A percentile compares a stretch with the other conserved stretches of the same genome.
phyloP scores from a whole-genome alignment of 2,797 vertebrate genomes.

The Rhabdophis nuchalis region DNA sequence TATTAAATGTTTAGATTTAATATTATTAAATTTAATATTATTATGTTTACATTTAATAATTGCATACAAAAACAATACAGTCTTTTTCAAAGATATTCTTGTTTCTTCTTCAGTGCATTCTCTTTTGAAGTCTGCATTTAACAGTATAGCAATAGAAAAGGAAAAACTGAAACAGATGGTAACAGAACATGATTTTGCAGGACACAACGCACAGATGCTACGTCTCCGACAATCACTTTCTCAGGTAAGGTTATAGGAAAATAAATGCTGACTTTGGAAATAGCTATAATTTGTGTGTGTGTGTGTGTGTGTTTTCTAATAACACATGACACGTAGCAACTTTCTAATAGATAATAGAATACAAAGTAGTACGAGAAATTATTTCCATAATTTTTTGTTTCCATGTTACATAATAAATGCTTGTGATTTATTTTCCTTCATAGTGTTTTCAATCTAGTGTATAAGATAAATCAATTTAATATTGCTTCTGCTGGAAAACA shows the following conservation, averaged over 20 bases:
- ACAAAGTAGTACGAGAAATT: neutral
- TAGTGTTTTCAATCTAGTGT: neutral
- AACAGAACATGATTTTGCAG: slow-evolving; percentile 87
- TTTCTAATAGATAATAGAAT: neutral
- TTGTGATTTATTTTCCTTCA: neutral
- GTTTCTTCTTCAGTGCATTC: slow-evolving; percentile 82
- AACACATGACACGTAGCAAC: neutral
- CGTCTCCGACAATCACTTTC: slow-evolving; percentile 94
- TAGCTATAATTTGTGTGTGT: neutral
- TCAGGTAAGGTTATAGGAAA: slow-evolving; percentile 78
- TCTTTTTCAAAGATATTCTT: neutral
- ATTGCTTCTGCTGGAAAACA: neutral
- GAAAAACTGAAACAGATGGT: slow-evolving; percentile 97
- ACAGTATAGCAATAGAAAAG: slow-evolving; percentile 98
- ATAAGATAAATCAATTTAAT: neutral
- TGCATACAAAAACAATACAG: slow-evolving; percentile 8
- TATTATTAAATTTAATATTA: neutral
- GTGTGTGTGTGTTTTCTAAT: neutral
- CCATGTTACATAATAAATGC: neutral
- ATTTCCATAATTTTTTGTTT: neutral
- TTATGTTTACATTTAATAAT: neutral
- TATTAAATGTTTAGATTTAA: too few species aligned
- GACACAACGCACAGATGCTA: slow-evolving; percentile 85
- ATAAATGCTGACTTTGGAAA: neutral
- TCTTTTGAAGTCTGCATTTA: slow-evolving; percentile 97